Conservation (phyloP, 1,140 invertebrate genomes). For the Drosophila nikananu region DNA sequence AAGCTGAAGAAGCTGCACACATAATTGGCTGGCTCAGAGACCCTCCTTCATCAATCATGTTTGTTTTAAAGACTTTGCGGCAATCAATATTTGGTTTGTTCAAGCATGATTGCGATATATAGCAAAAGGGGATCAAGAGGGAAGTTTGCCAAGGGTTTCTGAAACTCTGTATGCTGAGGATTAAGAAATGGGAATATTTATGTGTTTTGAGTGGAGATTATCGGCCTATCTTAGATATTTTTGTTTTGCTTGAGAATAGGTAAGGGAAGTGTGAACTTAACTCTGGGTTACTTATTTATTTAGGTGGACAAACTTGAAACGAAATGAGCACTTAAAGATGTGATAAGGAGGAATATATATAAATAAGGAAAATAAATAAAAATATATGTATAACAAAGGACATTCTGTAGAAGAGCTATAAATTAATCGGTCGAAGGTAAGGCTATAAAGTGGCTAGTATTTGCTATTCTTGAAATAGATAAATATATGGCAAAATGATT, state of each 20-base stretch:
- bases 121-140: not conserved
- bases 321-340: rapidly evolving
- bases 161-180: not conserved
- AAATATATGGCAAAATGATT: no score
- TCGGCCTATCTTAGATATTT: not conserved
- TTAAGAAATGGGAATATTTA: not conserved
- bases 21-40: constrained; percentile 23
- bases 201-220: not conserved
- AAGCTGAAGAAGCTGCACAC: constrained; percentile 41
- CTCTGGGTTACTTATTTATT: not conserved
- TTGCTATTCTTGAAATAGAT: no score
- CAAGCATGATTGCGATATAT: constrained; percentile 4
- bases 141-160: not conserved
- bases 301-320: not conserved
- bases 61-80: constrained; percentile 30
- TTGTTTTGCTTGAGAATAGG: not conserved
- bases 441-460: no score
- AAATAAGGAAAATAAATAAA: no score
- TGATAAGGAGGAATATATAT: not conserved
- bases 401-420: no score
- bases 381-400: no score
- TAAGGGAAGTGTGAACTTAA: not conserved
- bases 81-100: constrained; percentile 30
- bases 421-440: no score
- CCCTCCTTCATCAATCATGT: constrained; percentile 37